A percentile compares a stretch with the other conserved stretches of the same genome.
These are phyloP conservation scores for Malurus splendens DNA, from an alignment of 2,797 vertebrate species.

Conservation along the genomic window DNA sequence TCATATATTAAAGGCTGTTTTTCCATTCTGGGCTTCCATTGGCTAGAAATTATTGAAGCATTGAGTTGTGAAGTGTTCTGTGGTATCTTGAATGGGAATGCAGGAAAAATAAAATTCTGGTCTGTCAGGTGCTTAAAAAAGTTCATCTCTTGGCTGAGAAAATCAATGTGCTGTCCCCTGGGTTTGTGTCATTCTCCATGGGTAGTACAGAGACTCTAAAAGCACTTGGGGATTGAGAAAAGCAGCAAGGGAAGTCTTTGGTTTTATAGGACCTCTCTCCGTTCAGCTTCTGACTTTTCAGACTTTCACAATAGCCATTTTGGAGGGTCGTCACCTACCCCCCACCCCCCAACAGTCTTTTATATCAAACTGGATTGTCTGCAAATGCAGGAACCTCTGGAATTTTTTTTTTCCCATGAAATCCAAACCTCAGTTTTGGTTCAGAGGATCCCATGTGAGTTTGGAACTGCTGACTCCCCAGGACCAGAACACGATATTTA, in stretches of 20 bases:
- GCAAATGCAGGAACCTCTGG: not conserved
- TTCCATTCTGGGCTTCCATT: not conserved
- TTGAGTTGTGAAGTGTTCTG: not conserved
- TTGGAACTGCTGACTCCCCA: not conserved
- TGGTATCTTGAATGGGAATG: not conserved
- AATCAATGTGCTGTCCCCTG: not conserved
- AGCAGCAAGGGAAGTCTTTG: not conserved
- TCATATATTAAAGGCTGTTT: not conserved
- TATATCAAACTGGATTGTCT: not conserved
- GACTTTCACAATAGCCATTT: not conserved
- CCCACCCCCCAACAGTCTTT: not conserved
- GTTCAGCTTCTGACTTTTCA: not conserved
- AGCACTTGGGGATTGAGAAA: not conserved
- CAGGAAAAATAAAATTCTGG: not conserved
- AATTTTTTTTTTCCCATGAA: not conserved
- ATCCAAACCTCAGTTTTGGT: not conserved
- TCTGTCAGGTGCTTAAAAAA: not conserved
- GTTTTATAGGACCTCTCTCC: not conserved
- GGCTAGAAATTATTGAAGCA: not conserved
- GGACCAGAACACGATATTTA: not conserved
- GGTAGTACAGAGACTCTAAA: not conserved
- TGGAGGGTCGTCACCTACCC: too few relatives aligned
- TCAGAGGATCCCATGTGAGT: not conserved
- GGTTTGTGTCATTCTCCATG: not conserved
- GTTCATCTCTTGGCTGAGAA: not conserved